Evolutionary conservation across 1,140 invertebrate genomes (phyloP), one percentile per base, ranked within the genome.

Genomic region (Pygmarrhopalites habei): DNA sequence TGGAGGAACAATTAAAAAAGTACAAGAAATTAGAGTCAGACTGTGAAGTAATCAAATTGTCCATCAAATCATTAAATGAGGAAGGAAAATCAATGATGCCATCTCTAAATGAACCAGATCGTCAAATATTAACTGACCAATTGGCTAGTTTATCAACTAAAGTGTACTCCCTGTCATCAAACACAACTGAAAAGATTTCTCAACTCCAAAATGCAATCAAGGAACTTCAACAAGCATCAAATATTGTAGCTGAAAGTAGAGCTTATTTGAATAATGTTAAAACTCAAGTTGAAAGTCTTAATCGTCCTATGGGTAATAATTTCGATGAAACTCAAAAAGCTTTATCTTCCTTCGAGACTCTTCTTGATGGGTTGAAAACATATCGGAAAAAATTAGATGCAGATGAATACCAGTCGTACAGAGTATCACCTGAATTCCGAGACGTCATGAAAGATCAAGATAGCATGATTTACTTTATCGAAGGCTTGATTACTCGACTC

Each of bases 1-100:
- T 94, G 29, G 86, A 90, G 75, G 90, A 93, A 77, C 89, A 93
- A 72, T 73, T 92, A 41, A 80, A 82, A 0, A 91, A 92, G 78
- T 92, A 90, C 72, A 83, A 88, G 66, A 86, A 86, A 71, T 76
- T 94, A 7, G 82, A 85, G 58, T 82, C 85, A 64, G 87, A 91
- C 76, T 83, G 86, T 1, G 82, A 84, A 60, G 79, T 82, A 60
- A 84, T 87, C 55, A 82, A 82, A 19, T 81, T 82, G 26, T 80
- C 85, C 43, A 85, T 92, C 49, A 83, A 83, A 51, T 84, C 85
- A 72, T 82, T 91, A 29, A 81, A 82, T 35, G 85, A 88, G 64
- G 85, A 89, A 75, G 86, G 84, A n/a, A 87, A 87, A 75, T 82
- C 83, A 29, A 86, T 94, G 60, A 75, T 88, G 58, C 85, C 86